Conservation (phyloP, 2,888 invertebrate genomes). For the Selenia dentaria region DNA sequence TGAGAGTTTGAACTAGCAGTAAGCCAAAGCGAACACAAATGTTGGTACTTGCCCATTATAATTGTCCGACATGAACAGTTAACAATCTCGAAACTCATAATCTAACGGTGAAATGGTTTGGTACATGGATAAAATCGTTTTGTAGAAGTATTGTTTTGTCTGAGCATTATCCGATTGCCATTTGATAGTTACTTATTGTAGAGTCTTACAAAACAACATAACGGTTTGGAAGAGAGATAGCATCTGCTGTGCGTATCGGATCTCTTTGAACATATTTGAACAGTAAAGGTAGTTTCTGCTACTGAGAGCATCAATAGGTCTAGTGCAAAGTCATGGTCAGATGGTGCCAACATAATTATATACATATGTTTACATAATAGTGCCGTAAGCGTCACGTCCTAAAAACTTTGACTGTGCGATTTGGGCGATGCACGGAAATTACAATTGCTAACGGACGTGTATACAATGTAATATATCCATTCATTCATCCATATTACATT, state of each 20-base stretch:
- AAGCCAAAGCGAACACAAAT: slow-evolving; percentile 34
- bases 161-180: slow-evolving; percentile 46
- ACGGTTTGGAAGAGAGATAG: slow-evolving; percentile 36
- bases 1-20: slow-evolving; percentile 30
- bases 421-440: too few relatives aligned
- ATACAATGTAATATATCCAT: too few relatives aligned
- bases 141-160: slow-evolving; percentile 43
- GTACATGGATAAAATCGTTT: slow-evolving; percentile 45
- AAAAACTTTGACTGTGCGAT: slow-evolving; percentile 58
- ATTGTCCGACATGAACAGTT: slow-evolving; percentile 28
- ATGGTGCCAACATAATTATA: slow-evolving; percentile 1
- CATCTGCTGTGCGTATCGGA: neutral
- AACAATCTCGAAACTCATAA: slow-evolving; percentile 30
- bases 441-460: too few relatives aligned
- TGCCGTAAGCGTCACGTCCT: slow-evolving; percentile 65
- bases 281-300: slow-evolving; percentile 10
- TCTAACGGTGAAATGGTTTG: slow-evolving; percentile 50
- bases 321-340: slow-evolving; percentile 19
- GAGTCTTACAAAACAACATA: slow-evolving; percentile 48
- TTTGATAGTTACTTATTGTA: slow-evolving; percentile 29
- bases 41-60: slow-evolving; percentile 24
- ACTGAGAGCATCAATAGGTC: neutral
- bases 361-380: slow-evolving; percentile 38
- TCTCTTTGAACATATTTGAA: neutral
- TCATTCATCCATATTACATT: too few relatives aligned